Percentiles rank a stretch among this genome's conserved stretches.
phyloP scores from a whole-genome alignment of 2,113 vertebrate species.

The Athene noctua region DNA sequence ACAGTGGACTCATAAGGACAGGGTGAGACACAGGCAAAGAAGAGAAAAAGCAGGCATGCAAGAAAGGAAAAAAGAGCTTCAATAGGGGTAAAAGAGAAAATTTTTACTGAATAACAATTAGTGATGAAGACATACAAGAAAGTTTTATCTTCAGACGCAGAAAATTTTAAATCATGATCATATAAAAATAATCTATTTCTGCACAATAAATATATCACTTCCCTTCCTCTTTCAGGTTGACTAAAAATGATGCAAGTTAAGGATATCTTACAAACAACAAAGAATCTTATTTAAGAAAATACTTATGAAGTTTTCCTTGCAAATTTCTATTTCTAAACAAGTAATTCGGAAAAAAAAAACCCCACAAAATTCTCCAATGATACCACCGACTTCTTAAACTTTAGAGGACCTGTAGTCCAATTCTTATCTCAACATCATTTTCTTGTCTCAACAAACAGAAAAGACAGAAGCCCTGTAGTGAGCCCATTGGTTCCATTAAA shows the following conservation, averaged over 20 bases:
- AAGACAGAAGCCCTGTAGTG: neutral
- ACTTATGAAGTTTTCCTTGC: neutral
- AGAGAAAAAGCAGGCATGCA: neutral
- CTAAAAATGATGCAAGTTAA: neutral
- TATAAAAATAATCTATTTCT: slow-evolving; percentile 1
- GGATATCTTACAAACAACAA: neutral
- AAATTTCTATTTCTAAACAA: neutral
- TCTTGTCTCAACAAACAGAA: neutral
- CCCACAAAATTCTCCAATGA: neutral
- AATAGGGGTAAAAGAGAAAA: neutral
- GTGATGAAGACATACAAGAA: neutral
- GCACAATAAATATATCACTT: neutral
- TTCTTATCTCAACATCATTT: neutral
- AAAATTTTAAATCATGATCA: neutral
- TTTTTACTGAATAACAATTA: slow-evolving; percentile 30
- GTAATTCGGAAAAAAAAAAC: neutral
- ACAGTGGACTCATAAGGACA: neutral
- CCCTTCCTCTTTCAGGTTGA: neutral
- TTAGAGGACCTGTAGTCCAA: neutral
- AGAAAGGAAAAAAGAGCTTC: neutral
- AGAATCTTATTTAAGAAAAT: neutral
- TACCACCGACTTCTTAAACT: neutral
- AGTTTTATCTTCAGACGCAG: neutral
- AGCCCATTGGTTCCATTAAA: neutral
- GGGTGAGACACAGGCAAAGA: neutral